Evolutionary conservation across 2,888 invertebrate genomes (phyloP), one percentile per base, ranked within the genome.

Genomic region (Pterobdella sp.): DNA sequence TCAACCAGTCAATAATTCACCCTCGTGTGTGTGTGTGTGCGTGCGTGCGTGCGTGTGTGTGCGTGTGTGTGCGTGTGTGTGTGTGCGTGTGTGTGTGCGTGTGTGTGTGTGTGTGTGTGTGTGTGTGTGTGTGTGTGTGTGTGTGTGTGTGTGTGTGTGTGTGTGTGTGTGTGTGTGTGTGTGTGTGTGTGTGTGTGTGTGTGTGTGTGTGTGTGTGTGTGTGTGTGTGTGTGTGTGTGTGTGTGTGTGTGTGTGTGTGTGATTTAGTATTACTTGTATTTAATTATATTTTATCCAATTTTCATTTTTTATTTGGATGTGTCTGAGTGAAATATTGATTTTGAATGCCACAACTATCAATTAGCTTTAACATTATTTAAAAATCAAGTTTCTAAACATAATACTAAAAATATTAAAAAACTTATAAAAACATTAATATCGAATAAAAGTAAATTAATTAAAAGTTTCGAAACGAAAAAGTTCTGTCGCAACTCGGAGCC

Each of bases 91-190:
- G 60, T 56, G 60, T 56, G 60, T 56, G 60, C 26, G 60, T 56
- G 60, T 56, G 60, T 56, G 60, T 56, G 60, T 56, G 60, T 56
- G 60, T 65, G 65, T 65, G 65, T 65, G 65, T 65, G 65, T 65
- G 32, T 34, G 65, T 65, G 65, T 65, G 65, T 65, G 65, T 65
- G 65, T 65, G 35, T 65, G 65, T 65, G 65, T 65, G 65, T 65
- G 34, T 65, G 32, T 65, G 35, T 65, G 65, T 65, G 34, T 65
- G 35, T 65, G 65, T 65, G 35, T 65, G 65, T 65, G 65, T 65
- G 32, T 65, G 34, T 65, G 65, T 65, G 65, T 65, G 32, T 65
- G 35, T 65, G 65, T 65, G 32, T 65, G 65, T 34, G 35, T 56
- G 60, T 56, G 60, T 56, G 60, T 56, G 60, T 56, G 60, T 56